Conservation (phyloP, 30 jellyfish, hydroid and myxozoan species). For the Catostylus mosaicus region DNA sequence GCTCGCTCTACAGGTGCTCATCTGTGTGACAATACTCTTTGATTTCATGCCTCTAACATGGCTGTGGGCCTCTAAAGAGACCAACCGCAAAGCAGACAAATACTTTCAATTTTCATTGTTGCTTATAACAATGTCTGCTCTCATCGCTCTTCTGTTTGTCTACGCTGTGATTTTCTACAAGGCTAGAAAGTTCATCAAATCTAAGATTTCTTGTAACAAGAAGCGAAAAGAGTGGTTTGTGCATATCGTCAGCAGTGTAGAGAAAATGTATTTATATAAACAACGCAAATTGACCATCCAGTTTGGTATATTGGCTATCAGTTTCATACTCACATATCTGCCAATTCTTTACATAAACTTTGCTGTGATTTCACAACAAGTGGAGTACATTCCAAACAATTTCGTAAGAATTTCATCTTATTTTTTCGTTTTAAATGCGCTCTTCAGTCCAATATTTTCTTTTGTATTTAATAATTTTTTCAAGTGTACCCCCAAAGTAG, state of each 20-base stretch:
- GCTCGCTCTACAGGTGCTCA: background rate
- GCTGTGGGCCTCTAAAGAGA: background rate
- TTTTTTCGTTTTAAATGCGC: conserved; percentile 14
- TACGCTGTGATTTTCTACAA: conserved; percentile 33
- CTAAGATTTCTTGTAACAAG: background rate
- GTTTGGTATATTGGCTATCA: conserved; percentile 10
- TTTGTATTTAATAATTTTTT: background rate
- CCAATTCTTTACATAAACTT: conserved; percentile 43
- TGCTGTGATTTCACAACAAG: conserved; percentile 1
- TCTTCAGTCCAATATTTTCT: conserved; percentile 12
- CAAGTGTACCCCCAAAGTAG: no score
- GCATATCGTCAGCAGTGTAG: background rate
- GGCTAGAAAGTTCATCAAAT: conserved; percentile 5
- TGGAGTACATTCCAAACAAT: background rate
- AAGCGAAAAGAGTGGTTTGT: background rate
- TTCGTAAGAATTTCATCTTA: conserved; percentile 11
- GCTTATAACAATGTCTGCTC: background rate
- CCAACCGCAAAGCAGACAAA: background rate
- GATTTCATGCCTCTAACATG: conserved; percentile 23
- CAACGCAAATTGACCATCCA: conserved; percentile 31
- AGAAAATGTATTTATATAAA: background rate
- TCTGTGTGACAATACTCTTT: background rate
- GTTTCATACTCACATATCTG: conserved; percentile 19
- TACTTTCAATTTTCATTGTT: conserved; percentile 1
- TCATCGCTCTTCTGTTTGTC: background rate